Evolutionary conservation across 1,140 invertebrate species (phyloP).

Genomic region (Drepana arcuata): DNA sequence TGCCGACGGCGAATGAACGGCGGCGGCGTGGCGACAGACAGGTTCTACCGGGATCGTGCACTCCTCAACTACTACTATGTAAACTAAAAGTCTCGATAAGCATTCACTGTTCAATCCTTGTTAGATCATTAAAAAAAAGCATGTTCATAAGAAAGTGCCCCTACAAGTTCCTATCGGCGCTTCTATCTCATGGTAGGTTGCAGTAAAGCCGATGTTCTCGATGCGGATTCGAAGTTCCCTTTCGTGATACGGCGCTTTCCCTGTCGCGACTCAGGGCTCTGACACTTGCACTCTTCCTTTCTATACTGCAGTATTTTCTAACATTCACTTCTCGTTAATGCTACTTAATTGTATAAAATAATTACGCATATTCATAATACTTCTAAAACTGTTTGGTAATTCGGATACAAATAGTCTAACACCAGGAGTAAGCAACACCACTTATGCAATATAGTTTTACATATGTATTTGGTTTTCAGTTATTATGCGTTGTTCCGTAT

Average conservation of each 20-base stretch:
- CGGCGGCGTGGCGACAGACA: constrained; percentile 7
- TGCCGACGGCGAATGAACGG: constrained; percentile 17
- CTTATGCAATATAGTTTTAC: too few species aligned
- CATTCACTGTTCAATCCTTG: constrained; percentile 18
- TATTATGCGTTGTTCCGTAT: too few species aligned
- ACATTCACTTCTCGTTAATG: too few species aligned
- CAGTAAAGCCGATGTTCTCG: constrained; percentile 26
- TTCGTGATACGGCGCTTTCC: constrained; percentile 60
- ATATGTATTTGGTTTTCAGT: too few species aligned
- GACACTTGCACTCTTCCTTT: constrained; percentile 65
- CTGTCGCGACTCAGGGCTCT: constrained; percentile 43
- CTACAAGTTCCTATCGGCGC: constrained; percentile 30
- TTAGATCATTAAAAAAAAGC: constrained; percentile 34
- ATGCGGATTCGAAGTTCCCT: constrained; percentile 49
- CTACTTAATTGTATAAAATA: too few species aligned
- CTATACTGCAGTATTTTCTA: constrained; percentile 38
- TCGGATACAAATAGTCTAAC: too few species aligned
- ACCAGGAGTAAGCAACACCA: too few species aligned
- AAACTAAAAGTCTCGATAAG: constrained; percentile 7
- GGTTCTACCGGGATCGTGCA: constrained; percentile 16
- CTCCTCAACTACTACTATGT: constrained; percentile 2
- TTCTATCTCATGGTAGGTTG: constrained; percentile 30
- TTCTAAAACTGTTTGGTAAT: too few species aligned
- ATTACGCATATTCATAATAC: too few species aligned
- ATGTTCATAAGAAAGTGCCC: constrained; percentile 42